phyloP scores from a whole-genome alignment of 2,113 vertebrate species.

The Hepsetus odoe region DNA sequence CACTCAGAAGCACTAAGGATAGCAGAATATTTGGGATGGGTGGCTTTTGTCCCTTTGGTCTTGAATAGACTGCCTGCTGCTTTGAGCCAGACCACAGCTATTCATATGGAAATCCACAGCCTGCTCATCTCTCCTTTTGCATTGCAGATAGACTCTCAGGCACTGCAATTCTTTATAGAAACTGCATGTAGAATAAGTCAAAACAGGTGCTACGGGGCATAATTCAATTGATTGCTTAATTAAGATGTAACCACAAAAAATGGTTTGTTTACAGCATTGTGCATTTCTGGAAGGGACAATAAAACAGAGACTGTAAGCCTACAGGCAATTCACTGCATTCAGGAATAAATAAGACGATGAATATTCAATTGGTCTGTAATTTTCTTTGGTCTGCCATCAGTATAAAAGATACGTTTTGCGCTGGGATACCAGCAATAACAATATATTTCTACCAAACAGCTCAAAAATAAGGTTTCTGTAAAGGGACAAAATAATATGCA shows the following conservation, averaged over 20 bases:
- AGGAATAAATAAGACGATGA: constrained; percentile 24
- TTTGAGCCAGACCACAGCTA: neutral
- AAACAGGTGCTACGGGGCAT: constrained; percentile 20
- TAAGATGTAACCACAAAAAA: constrained; percentile 24
- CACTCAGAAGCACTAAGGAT: neutral
- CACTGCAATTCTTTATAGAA: neutral
- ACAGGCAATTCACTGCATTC: neutral
- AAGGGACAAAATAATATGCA: neutral
- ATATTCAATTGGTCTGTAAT: constrained; percentile 11
- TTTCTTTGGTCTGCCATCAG: constrained; percentile 1
- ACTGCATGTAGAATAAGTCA: constrained; percentile 22
- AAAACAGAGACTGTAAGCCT: constrained; percentile 3
- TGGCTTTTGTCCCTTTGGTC: constrained; percentile 12
- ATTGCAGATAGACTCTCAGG: constrained; percentile 29
- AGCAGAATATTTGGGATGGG: neutral
- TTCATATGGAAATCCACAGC: constrained; percentile 34
- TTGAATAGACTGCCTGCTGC: constrained; percentile 22
- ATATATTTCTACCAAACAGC: neutral
- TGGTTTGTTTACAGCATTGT: constrained; percentile 4
- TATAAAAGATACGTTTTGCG: neutral
- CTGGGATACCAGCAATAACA: neutral
- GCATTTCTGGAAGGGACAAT: constrained; percentile 23
- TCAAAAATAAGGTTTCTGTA: neutral
- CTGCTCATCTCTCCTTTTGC: constrained; percentile 7
- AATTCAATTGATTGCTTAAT: constrained; percentile 33